These are phyloP conservation scores for Chloroceryle amazona DNA, from an alignment of 2,797 vertebrate genomes.

Conservation along the genomic window DNA sequence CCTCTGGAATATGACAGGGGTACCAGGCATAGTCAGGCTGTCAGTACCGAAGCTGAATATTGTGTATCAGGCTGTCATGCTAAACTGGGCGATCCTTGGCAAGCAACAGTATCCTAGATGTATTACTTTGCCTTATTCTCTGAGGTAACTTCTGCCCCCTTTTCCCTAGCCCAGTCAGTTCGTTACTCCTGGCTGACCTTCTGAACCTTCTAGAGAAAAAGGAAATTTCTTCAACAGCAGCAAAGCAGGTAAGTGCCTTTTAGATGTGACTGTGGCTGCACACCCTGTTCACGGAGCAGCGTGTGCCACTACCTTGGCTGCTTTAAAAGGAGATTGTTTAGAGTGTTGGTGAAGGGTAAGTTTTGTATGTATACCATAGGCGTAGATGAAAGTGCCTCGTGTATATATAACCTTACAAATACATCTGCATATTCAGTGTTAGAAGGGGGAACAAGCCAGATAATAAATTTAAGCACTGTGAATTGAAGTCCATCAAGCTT, in stretches of 20 bases:
- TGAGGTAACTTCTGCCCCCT: background rate
- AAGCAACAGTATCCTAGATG: background rate
- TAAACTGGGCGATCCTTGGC: background rate
- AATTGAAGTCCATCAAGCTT: background rate
- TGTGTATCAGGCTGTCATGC: background rate
- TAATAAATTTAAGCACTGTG: background rate
- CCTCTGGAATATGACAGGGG: background rate
- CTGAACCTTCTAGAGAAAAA: conserved; percentile 89
- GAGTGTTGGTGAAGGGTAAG: background rate
- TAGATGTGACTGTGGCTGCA: background rate
- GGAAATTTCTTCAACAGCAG: conserved; percentile 89
- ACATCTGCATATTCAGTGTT: background rate
- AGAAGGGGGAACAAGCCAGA: background rate
- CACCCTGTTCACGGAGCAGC: background rate
- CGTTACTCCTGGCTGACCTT: conserved; percentile 87
- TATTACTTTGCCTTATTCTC: background rate
- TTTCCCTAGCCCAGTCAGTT: conserved; percentile 85
- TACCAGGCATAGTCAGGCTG: background rate
- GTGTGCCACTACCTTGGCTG: background rate
- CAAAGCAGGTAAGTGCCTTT: conserved; percentile 87
- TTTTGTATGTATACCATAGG: background rate
- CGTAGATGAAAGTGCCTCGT: background rate
- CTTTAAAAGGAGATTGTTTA: background rate
- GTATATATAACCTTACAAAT: background rate
- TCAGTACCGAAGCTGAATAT: background rate